Conservation (phyloP, 2,113 vertebrate genomes). For the Oryzias melastigma region DNA sequence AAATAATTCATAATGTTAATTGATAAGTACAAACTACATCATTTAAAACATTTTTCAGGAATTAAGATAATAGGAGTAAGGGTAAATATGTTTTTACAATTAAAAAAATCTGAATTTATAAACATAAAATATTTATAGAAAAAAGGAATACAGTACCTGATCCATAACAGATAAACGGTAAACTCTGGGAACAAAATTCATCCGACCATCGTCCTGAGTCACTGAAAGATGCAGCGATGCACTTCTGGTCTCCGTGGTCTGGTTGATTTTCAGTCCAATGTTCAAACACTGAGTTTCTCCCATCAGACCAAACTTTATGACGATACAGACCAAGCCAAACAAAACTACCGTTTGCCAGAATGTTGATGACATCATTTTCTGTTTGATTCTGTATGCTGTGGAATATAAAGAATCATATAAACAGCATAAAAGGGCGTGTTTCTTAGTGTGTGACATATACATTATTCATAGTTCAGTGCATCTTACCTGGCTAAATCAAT, state of each 20-base stretch:
- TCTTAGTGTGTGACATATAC: too few species aligned
- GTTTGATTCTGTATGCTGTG: slow-evolving; percentile 26
- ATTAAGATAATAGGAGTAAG: too few species aligned
- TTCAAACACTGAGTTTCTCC: slow-evolving; percentile 24
- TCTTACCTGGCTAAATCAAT: slow-evolving; percentile 38
- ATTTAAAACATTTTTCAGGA: too few species aligned
- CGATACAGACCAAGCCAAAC: slow-evolving; percentile 41
- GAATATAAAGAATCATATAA: not conserved
- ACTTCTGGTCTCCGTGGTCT: not conserved
- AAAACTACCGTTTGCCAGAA: rapidly evolving
- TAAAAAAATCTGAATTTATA: too few species aligned
- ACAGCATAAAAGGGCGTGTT: not conserved
- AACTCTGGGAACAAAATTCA: slow-evolving; percentile 2
- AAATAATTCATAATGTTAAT: too few species aligned
- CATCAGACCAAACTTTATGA: slow-evolving; percentile 40
- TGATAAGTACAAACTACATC: too few species aligned
- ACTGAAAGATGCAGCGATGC: slow-evolving; percentile 13
- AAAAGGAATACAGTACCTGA: slow-evolving; percentile 23
- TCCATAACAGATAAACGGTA: slow-evolving; percentile 32
- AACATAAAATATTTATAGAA: not conserved
- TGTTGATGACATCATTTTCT: slow-evolving; percentile 6
- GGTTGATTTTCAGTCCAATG: slow-evolving; percentile 1
- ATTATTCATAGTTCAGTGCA: not conserved
- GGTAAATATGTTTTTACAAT: too few species aligned
- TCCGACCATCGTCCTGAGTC: slow-evolving; percentile 31